Evolutionary conservation across 1,140 invertebrate species (phyloP).

Genomic region (Oedothorax gibbosus): DNA sequence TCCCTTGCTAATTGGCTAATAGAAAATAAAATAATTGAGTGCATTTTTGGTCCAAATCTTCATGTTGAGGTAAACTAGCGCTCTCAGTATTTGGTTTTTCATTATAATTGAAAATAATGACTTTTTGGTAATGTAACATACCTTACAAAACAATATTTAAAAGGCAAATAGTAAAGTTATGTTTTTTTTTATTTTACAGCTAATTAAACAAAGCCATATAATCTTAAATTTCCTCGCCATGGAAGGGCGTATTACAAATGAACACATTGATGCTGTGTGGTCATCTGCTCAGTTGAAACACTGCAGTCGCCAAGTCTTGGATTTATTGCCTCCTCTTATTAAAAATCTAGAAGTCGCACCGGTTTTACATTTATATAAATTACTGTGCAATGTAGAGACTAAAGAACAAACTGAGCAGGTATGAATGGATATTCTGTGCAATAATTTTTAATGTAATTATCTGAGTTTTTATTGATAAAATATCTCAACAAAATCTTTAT

Average conservation of each 20-base stretch:
- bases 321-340: constrained; percentile 87
- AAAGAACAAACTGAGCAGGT: constrained; percentile 92
- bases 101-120: not conserved
- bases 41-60: constrained; percentile 94
- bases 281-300: constrained; percentile 93
- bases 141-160: too few relatives aligned
- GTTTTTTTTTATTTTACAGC: constrained; percentile 27
- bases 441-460: too few relatives aligned
- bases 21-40: constrained; percentile 90
- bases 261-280: constrained; percentile 94
- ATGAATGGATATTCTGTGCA: constrained; percentile 1
- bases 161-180: not conserved
- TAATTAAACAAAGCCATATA: constrained; percentile 77
- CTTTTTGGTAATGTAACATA: too few relatives aligned
- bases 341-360: constrained; percentile 89
- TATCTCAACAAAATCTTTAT: too few relatives aligned
- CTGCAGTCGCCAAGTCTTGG: constrained; percentile 91
- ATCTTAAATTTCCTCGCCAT: constrained; percentile 92
- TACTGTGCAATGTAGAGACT: constrained; percentile 85
- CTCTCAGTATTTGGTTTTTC: not conserved
- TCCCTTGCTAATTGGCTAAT: constrained; percentile 89
- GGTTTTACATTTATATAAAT: constrained; percentile 86
- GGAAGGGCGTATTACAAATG: constrained; percentile 88
- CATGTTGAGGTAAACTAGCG: constrained; percentile 87
- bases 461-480: too few relatives aligned